A percentile compares a stretch with the other conserved stretches of the same genome.
Evolutionary conservation across 1,140 invertebrate species (phyloP).

Genomic region (Sipha flava): DNA sequence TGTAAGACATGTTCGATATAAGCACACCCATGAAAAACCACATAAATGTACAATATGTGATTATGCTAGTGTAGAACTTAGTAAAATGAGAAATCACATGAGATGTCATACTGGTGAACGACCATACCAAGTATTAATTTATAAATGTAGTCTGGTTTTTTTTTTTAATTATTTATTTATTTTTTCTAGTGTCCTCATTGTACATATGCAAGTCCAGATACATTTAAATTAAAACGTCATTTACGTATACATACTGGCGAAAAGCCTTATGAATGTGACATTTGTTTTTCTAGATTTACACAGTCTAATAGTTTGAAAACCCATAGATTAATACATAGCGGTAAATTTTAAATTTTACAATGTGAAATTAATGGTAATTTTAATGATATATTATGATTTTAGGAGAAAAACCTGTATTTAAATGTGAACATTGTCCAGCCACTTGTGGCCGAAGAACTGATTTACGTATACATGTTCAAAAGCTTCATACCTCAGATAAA

Average conservation of each 20-base stretch:
- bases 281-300: constrained; percentile 85
- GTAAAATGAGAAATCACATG: constrained; percentile 58
- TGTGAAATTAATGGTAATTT: constrained; percentile 7
- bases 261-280: constrained; percentile 87
- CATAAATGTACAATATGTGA: constrained; percentile 58
- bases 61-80: constrained; percentile 58
- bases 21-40: constrained; percentile 59
- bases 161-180: constrained; percentile 30
- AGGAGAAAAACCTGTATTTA: constrained; percentile 87
- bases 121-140: constrained; percentile 46
- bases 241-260: constrained; percentile 92
- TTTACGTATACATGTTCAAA: constrained; percentile 90
- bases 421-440: constrained; percentile 89
- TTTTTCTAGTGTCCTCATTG: constrained; percentile 79
- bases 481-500: constrained; percentile 87
- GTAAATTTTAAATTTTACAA: constrained; percentile 47
- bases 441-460: constrained; percentile 96
- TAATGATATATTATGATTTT: constrained; percentile 47
- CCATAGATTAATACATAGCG: constrained; percentile 88
- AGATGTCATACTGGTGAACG: constrained; percentile 54
- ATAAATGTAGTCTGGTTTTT: background rate
- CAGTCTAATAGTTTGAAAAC: constrained; percentile 93
- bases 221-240: constrained; percentile 93
- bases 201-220: constrained; percentile 94
- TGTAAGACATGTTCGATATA: constrained; percentile 42